These are phyloP conservation scores for Sminthopsis crassicaudata DNA, from an alignment of 2,113 vertebrate genomes.

Conservation along the genomic window DNA sequence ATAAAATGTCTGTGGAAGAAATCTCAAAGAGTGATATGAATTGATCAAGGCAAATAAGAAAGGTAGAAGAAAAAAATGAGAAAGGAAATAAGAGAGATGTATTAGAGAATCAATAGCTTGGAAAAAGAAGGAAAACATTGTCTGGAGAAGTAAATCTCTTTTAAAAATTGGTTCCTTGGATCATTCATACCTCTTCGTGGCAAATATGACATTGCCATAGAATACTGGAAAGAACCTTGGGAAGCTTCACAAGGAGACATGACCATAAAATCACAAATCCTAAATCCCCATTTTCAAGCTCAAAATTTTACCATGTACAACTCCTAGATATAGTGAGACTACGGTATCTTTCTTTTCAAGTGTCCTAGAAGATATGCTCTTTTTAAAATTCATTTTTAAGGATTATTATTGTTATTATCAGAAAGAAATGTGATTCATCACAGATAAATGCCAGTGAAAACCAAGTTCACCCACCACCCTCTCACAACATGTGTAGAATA, in stretches of 20 bases:
- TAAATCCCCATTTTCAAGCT: not conserved
- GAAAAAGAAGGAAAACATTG: too few species aligned
- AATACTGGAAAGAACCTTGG: not conserved
- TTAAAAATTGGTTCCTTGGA: not conserved
- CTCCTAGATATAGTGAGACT: not conserved
- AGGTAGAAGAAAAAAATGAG: too few species aligned
- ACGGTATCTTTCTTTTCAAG: not conserved
- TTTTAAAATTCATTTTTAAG: not conserved
- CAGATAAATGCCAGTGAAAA: not conserved
- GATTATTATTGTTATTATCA: not conserved
- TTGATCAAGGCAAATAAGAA: too few species aligned
- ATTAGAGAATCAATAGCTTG: too few species aligned
- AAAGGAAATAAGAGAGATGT: too few species aligned
- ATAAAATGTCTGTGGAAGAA: too few species aligned
- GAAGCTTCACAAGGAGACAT: not conserved
- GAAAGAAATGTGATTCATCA: not conserved
- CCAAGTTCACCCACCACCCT: not conserved
- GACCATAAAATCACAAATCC: not conserved
- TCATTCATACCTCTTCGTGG: not conserved
- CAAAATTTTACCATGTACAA: not conserved
- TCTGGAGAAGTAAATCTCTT: not conserved
- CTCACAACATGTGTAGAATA: not conserved
- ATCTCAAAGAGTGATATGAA: too few species aligned
- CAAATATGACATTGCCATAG: not conserved
- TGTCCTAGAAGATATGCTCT: not conserved